Evolutionary conservation across 1,140 invertebrate genomes (phyloP).

Genomic region (Drosophila orena): DNA sequence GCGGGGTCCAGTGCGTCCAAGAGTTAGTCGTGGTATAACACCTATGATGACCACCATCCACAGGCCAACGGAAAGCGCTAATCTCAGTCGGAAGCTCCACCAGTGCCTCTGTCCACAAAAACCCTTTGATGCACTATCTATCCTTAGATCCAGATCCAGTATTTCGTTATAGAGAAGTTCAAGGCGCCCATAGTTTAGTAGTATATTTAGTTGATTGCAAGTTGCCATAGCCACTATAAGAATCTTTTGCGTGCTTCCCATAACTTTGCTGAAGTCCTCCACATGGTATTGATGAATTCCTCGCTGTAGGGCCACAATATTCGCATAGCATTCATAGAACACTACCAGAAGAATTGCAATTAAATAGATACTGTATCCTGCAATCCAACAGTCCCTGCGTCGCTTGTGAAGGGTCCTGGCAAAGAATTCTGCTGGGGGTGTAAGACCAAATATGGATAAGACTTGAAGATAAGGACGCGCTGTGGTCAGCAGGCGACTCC

Average conservation of each 20-base stretch:
- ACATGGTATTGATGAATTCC: not conserved
- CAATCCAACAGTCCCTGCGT: not conserved
- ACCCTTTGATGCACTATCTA: not conserved
- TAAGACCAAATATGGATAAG: slow-evolving; percentile 6
- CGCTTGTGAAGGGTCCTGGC: not conserved
- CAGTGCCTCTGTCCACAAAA: not conserved
- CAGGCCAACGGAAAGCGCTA: slow-evolving; percentile 28
- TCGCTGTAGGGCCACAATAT: not conserved
- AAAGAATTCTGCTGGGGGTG: slow-evolving; percentile 11
- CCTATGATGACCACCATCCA: slow-evolving; percentile 20
- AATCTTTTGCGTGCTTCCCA: slow-evolving; percentile 12
- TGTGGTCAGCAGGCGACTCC: slow-evolving; percentile 13
- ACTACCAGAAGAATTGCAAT: not conserved
- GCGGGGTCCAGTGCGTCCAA: not conserved
- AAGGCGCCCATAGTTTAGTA: slow-evolving; percentile 22
- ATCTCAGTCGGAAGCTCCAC: slow-evolving; percentile 15
- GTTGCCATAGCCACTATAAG: not conserved
- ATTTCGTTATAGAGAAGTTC: slow-evolving; percentile 38
- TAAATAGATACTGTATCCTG: not conserved
- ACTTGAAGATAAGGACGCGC: slow-evolving; percentile 15
- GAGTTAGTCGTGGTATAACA: slow-evolving; percentile 9
- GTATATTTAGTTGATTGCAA: slow-evolving; percentile 23
- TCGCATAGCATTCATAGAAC: slow-evolving; percentile 11
- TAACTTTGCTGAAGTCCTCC: slow-evolving; percentile 14
- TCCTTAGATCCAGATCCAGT: slow-evolving; percentile 22